Conservation (phyloP, 2,113 vertebrate genomes). For the Ahaetulla prasina region DNA sequence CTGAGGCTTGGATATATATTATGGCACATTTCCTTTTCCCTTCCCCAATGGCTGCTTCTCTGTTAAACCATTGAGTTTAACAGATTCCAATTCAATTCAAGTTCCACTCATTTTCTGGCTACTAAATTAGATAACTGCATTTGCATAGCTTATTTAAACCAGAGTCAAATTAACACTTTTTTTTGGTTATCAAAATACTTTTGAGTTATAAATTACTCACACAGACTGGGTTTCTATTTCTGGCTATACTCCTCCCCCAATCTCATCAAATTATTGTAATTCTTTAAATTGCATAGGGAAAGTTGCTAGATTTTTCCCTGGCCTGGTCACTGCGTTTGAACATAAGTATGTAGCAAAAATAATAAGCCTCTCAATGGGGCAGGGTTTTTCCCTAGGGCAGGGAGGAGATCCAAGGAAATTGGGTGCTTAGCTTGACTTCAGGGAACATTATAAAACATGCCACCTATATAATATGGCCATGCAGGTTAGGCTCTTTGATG, state of each 20-base stretch:
- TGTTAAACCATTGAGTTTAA: background rate
- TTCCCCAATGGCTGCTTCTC: background rate
- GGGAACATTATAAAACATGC: background rate
- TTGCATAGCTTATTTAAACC: background rate
- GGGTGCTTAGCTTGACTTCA: background rate
- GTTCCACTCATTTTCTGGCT: background rate
- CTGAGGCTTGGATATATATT: background rate
- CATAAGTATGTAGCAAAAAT: background rate
- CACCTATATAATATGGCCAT: background rate
- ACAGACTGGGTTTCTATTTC: background rate
- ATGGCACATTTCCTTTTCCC: background rate
- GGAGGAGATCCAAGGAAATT: background rate
- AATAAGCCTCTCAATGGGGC: background rate
- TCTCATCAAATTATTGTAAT: background rate
- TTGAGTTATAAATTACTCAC: background rate
- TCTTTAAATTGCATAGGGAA: background rate
- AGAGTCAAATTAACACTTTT: background rate
- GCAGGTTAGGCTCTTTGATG: background rate
- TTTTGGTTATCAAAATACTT: background rate
- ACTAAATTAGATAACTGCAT: background rate
- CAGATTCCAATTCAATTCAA: background rate
- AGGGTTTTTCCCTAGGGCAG: background rate
- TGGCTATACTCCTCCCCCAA: background rate
- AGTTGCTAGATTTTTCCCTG: background rate
- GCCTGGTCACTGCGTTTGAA: background rate